A percentile compares a stretch with the other conserved stretches of the same genome.
Conservation (phyloP, 2,888 invertebrate genomes). For the Callimorpha dominula region DNA sequence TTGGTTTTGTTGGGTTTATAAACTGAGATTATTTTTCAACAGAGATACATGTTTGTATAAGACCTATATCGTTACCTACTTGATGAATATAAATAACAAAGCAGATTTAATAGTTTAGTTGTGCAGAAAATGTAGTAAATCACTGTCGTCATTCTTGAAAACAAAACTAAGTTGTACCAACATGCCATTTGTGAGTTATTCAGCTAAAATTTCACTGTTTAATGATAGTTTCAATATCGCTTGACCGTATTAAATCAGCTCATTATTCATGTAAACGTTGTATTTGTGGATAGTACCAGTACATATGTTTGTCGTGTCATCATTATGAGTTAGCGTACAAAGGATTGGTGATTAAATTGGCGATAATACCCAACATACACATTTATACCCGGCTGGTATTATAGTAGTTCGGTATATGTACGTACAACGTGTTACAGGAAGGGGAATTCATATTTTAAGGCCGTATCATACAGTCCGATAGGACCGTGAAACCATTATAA, state of each 20-base stretch:
- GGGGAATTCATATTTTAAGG: not conserved
- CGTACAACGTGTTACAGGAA: not conserved
- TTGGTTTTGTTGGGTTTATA: too few relatives aligned
- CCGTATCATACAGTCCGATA: too few relatives aligned
- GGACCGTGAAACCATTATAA: too few relatives aligned
- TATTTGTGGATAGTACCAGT: not conserved
- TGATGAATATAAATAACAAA: too few relatives aligned
- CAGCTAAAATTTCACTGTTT: not conserved
- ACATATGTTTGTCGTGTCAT: slow-evolving; percentile 5
- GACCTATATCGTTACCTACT: too few relatives aligned
- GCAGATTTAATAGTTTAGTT: too few relatives aligned
- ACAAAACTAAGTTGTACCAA: not conserved
- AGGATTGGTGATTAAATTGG: slow-evolving; percentile 30
- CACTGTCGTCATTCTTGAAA: not conserved
- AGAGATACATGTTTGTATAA: too few relatives aligned
- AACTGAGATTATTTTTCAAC: too few relatives aligned
- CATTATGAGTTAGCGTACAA: slow-evolving; percentile 14
- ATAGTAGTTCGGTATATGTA: slow-evolving; percentile 28
- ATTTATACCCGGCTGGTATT: slow-evolving; percentile 14
- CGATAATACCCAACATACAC: slow-evolving; percentile 17
- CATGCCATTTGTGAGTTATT: not conserved
- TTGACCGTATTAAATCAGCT: slow-evolving; percentile 1
- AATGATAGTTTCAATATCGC: not conserved
- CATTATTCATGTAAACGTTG: not conserved
- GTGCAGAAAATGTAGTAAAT: too few relatives aligned